phyloP scores from a whole-genome alignment of 1,140 invertebrate species.

The Liolophura sinensis region DNA sequence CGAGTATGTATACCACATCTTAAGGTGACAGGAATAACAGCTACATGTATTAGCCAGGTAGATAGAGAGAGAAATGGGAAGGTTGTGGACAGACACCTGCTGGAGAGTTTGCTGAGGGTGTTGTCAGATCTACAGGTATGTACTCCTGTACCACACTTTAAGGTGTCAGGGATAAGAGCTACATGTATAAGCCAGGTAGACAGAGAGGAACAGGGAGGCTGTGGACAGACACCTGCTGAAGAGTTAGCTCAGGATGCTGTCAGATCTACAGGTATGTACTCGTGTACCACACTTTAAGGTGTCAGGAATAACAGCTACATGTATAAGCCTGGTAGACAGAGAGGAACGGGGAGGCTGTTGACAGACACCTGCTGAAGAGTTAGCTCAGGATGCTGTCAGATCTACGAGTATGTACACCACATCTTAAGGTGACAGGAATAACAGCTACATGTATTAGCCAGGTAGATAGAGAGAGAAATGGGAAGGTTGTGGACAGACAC shows the following conservation, averaged over 20 bases:
- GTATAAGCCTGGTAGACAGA: too few species aligned
- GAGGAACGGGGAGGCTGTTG: slow-evolving; percentile 89
- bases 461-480: slow-evolving; percentile 91
- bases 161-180: too few species aligned
- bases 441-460: too few species aligned
- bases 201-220: slow-evolving; percentile 89
- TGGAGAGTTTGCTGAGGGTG: slow-evolving; percentile 94
- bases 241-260: slow-evolving; percentile 94
- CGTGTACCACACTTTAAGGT: too few species aligned
- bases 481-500: slow-evolving; percentile 90
- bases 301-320: background rate
- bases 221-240: slow-evolving; percentile 94
- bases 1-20: too few species aligned
- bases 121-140: too few species aligned
- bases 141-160: too few species aligned
- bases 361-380: slow-evolving; percentile 91
- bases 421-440: too few species aligned
- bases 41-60: background rate
- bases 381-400: slow-evolving; percentile 96
- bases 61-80: slow-evolving; percentile 78
- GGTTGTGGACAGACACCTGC: slow-evolving; percentile 84
- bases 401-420: slow-evolving; percentile 61
- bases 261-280: slow-evolving; percentile 71
- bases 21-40: too few species aligned
- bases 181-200: too few species aligned